A percentile compares a stretch with the other conserved stretches of the same genome.
phyloP scores from a whole-genome alignment of 2,797 vertebrate genomes.

The Xiphorhynchus erythropygius region DNA sequence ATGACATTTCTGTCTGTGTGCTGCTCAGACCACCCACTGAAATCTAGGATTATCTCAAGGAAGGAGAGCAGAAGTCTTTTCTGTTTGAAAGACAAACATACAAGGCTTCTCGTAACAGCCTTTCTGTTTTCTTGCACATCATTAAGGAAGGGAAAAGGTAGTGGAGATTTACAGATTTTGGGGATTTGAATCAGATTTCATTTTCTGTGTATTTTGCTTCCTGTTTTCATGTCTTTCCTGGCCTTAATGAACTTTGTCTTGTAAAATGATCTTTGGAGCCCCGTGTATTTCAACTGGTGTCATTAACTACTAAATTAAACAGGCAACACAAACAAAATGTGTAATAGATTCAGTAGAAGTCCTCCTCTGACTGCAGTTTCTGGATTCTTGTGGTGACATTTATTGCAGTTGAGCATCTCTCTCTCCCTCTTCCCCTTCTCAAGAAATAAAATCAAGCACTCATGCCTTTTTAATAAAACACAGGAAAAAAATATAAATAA shows the following conservation, averaged over 20 bases:
- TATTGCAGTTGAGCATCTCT: neutral
- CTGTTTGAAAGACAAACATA: neutral
- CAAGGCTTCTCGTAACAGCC: neutral
- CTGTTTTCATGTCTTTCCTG: neutral
- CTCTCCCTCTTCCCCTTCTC: neutral
- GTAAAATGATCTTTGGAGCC: neutral
- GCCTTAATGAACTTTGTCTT: neutral
- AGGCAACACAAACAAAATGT: neutral
- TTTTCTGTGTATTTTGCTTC: neutral
- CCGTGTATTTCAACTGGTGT: neutral
- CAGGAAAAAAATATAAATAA: neutral
- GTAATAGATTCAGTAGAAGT: neutral
- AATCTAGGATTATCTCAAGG: neutral
- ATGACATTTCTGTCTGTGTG: rapidly evolving
- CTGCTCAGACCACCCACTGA: neutral
- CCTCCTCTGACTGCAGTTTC: neutral
- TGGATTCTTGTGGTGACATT: neutral
- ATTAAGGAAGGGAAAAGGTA: neutral
- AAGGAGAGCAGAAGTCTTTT: neutral
- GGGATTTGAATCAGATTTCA: neutral
- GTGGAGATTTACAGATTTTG: neutral
- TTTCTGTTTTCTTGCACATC: neutral
- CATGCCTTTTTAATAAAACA: neutral
- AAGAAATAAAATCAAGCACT: neutral
- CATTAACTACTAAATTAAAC: neutral